Conservation (phyloP, 1,140 invertebrate genomes). For the Plectrocnemia conspersa region DNA sequence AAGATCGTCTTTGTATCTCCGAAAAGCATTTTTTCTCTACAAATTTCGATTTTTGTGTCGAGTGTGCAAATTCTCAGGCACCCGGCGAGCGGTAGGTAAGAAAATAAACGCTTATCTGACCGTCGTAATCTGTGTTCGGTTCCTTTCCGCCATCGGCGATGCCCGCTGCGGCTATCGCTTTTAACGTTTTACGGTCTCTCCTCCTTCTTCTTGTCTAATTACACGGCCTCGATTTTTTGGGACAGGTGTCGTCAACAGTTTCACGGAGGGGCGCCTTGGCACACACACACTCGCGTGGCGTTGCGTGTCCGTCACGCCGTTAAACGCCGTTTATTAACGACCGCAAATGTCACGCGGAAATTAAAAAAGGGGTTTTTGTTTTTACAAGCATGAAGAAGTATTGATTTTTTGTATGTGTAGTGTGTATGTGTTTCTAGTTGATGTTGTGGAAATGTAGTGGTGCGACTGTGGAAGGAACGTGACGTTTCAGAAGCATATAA, state of each 20-base stretch:
- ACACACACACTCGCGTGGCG: no score
- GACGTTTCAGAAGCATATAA: no score
- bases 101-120: slow-evolving; percentile 14
- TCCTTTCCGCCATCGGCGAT: slow-evolving; percentile 5
- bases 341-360: no score
- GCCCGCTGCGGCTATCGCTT: slow-evolving; percentile 13
- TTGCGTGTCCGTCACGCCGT: no score
- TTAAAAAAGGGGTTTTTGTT: no score
- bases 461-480: no score
- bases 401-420: no score
- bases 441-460: no score
- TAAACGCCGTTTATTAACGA: no score
- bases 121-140: slow-evolving; percentile 16
- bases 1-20: neutral
- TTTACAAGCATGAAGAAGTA: no score
- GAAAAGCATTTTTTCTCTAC: neutral
- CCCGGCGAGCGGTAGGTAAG: slow-evolving; percentile 6
- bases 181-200: slow-evolving; percentile 21
- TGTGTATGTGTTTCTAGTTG: no score
- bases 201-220: slow-evolving; percentile 19
- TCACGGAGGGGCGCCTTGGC: neutral
- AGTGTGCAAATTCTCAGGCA: slow-evolving; percentile 13
- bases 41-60: slow-evolving; percentile 6
- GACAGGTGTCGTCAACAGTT: slow-evolving; percentile 10
- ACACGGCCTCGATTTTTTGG: slow-evolving; percentile 17